Conservation (phyloP, 1,140 invertebrate species). For the Drosophila nebulosa region DNA sequence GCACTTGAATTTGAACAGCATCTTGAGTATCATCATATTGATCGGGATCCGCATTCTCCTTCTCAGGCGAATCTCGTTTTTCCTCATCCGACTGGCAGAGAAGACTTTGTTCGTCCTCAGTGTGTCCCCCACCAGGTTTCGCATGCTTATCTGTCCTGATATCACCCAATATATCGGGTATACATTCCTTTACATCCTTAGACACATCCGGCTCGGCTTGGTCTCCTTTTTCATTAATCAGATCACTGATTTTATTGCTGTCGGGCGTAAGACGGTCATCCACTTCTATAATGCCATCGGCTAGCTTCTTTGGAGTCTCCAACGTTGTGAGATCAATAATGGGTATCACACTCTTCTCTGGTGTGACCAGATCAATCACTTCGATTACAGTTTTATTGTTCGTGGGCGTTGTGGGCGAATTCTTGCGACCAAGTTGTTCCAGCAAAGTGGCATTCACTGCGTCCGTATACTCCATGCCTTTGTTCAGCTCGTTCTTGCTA, state of each 20-base stretch:
- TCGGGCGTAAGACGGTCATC: constrained; percentile 31
- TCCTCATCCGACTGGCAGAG: constrained; percentile 57
- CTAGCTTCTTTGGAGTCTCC: constrained; percentile 52
- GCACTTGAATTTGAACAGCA: constrained; percentile 82
- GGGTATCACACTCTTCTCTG: constrained; percentile 54
- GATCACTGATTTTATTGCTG: constrained; percentile 71
- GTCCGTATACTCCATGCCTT: constrained; percentile 77
- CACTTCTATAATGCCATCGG: constrained; percentile 35
- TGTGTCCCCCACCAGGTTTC: constrained; percentile 24
- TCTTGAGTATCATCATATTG: constrained; percentile 82
- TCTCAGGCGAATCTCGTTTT: constrained; percentile 81
- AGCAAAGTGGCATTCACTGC: constrained; percentile 73
- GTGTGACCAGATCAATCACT: constrained; percentile 75
- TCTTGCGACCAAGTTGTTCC: constrained; percentile 62
- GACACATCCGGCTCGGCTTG: constrained; percentile 73
- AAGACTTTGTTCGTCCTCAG: constrained; percentile 56
- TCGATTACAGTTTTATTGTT: constrained; percentile 68
- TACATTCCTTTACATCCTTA: constrained; percentile 69
- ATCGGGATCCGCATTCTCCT: constrained; percentile 81
- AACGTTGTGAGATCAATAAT: constrained; percentile 69
- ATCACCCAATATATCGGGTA: constrained; percentile 73
- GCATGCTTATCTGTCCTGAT: constrained; percentile 49
- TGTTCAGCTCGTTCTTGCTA: constrained; percentile 78
- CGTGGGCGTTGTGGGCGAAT: constrained; percentile 61
- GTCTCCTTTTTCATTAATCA: constrained; percentile 23